phyloP scores from a whole-genome alignment of 2,113 vertebrate genomes.

The Ardeotis arabs region DNA sequence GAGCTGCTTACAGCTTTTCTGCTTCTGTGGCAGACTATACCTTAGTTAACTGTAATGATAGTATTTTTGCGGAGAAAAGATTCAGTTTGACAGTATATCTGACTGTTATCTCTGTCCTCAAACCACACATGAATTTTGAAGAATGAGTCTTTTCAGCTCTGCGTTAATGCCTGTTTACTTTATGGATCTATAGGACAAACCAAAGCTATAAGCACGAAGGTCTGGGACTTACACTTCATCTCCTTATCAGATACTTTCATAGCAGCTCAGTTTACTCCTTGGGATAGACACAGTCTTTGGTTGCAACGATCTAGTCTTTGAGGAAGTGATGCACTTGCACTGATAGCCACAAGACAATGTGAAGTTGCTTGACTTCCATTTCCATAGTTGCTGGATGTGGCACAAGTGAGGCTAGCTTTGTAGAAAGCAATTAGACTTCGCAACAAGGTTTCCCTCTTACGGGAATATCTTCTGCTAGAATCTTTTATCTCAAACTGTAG shows the following conservation, averaged over 20 bases:
- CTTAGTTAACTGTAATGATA: neutral
- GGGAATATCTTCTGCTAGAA: neutral
- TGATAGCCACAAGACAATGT: neutral
- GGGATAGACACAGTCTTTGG: neutral
- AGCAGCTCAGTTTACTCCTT: neutral
- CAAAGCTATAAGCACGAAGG: neutral
- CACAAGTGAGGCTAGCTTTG: neutral
- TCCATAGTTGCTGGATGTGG: fast-evolving
- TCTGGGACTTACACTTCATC: neutral
- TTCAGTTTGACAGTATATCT: neutral
- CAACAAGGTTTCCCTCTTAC: neutral
- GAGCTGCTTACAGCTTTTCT: neutral
- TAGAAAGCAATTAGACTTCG: neutral
- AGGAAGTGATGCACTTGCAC: neutral
- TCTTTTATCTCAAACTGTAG: neutral
- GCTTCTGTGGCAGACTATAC: neutral
- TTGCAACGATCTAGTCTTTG: neutral
- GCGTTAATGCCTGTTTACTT: neutral
- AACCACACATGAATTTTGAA: neutral
- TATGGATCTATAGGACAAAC: neutral
- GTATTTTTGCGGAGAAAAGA: neutral
- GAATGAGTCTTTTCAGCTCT: neutral
- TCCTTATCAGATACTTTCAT: neutral
- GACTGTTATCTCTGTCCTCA: neutral
- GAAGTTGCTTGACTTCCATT: neutral